Evolutionary conservation across 2,113 vertebrate genomes (phyloP).

Genomic region (Telmatochromis bifrenatus): DNA sequence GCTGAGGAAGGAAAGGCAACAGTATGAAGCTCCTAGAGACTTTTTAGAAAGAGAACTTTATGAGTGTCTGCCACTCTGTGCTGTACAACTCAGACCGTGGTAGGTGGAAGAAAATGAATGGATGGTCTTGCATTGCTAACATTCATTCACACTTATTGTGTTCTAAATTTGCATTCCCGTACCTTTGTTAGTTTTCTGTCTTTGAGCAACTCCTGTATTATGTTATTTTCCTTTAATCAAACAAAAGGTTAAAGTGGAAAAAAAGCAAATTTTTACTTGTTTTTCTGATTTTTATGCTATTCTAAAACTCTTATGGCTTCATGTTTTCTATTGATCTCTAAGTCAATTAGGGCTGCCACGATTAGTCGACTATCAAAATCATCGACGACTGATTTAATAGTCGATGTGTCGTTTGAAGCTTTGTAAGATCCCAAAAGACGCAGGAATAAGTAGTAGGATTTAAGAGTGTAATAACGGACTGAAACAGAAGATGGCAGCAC

Average conservation of each 20-base stretch:
- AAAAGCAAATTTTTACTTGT: fast-evolving
- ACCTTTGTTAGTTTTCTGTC: fast-evolving
- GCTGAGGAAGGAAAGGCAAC: background rate
- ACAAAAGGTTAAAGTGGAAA: background rate
- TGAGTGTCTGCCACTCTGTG: fast-evolving
- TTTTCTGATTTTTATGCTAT: background rate
- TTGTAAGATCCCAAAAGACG: fast-evolving
- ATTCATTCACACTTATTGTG: background rate
- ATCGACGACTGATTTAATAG: too few relatives aligned
- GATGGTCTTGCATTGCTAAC: background rate
- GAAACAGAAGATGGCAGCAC: too few relatives aligned
- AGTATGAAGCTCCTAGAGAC: background rate
- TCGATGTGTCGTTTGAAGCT: too few relatives aligned
- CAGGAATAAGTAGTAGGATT: too few relatives aligned
- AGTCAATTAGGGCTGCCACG: background rate
- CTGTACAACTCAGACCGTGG: background rate
- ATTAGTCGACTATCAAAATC: too few relatives aligned
- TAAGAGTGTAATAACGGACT: too few relatives aligned
- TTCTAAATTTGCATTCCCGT: background rate
- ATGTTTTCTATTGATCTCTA: background rate
- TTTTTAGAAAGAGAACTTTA: background rate
- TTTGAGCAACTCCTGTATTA: background rate
- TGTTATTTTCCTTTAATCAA: background rate
- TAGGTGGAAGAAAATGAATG: background rate
- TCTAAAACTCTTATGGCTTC: background rate